Evolutionary conservation across 2,113 vertebrate genomes (phyloP), one percentile per base, ranked within the genome.

Genomic region (Ammospiza caudacuta): DNA sequence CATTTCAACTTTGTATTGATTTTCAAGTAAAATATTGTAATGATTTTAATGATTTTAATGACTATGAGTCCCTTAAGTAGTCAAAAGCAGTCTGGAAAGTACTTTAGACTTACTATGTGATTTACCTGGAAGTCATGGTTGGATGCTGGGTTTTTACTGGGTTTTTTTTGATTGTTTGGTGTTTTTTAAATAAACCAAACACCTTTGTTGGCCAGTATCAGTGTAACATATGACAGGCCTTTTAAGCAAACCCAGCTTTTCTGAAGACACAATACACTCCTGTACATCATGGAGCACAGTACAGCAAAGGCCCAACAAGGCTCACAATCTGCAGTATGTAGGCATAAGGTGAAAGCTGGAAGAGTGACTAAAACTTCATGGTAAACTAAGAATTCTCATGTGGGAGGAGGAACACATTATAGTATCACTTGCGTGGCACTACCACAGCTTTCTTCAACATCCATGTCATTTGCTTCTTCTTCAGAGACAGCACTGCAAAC

Each of bases 81-180:
- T 52, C 67, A 68, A 83, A 92, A 79, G 59, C 25, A 80, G 62
- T 6, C n/a, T 76, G 57, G 11, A 79, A 86, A 90, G 27, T 57
- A 76, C 35, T 90, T 63, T 9, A 19, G 58, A 88, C 9, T 39
- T 84, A 51, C 16, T 64, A 33, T 0, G 0, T 35, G 4, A 57
- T 58, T 72, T 80, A 90, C 21, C 3, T 66, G 24, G 39, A 90
- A 76, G 67, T 49, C 44, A 69, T 3, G 21, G 20, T 8, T 23
- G 6, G 2, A 3, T 12, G 8, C 1, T 58, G 15, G 9, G 3
- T 9, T 80, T 87, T 79, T 28, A 35, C 52, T 33, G 20, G 5
- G 0, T 2, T 18, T 18, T 19, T 63, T 69, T 12, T 0, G 8
- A 22, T 25, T 28, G 3, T 2, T 82, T 6, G 21, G 25, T 43